Percentiles rank a stretch among this genome's conserved stretches.
Evolutionary conservation across 2,113 vertebrate species (phyloP).

Genomic region (Neogobius melanostomus): DNA sequence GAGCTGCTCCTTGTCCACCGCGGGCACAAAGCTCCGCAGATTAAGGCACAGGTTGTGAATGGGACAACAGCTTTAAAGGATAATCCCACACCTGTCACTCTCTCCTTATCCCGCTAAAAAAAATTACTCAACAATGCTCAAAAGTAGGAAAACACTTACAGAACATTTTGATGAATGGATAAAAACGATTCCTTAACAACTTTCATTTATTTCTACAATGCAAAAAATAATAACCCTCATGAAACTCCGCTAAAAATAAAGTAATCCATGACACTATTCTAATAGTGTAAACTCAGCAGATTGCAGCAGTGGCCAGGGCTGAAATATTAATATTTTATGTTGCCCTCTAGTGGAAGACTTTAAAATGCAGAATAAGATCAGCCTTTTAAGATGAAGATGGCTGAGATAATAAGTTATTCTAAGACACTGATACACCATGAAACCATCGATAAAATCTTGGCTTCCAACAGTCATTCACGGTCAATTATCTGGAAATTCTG

Average conservation of each 20-base stretch:
- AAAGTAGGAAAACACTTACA: not conserved
- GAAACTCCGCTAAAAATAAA: too few relatives aligned
- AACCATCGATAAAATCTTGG: too few relatives aligned
- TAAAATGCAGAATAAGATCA: not conserved
- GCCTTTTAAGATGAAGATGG: too few relatives aligned
- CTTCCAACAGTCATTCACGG: too few relatives aligned
- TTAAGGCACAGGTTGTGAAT: conserved; percentile 50
- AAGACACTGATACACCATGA: too few relatives aligned
- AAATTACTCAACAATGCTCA: not conserved
- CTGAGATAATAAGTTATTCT: too few relatives aligned
- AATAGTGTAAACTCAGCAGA: too few relatives aligned
- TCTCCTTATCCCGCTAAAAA: conserved; percentile 30
- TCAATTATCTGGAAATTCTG: too few relatives aligned
- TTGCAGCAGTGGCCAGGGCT: not conserved
- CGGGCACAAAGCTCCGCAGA: conserved; percentile 58
- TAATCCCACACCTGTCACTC: conserved; percentile 76
- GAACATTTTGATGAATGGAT: not conserved
- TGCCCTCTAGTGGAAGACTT: conserved; percentile 3
- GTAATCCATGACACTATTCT: too few relatives aligned
- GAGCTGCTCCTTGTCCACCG: conserved; percentile 47
- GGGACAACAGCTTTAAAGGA: conserved; percentile 44
- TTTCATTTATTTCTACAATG: not conserved
- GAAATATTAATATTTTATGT: not conserved
- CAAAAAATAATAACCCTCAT: not conserved
- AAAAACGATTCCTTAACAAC: not conserved